Base-by-base conservation (phyloP, 2,113 vertebrate genomes). In the Osmerus eperlanus region DNA sequence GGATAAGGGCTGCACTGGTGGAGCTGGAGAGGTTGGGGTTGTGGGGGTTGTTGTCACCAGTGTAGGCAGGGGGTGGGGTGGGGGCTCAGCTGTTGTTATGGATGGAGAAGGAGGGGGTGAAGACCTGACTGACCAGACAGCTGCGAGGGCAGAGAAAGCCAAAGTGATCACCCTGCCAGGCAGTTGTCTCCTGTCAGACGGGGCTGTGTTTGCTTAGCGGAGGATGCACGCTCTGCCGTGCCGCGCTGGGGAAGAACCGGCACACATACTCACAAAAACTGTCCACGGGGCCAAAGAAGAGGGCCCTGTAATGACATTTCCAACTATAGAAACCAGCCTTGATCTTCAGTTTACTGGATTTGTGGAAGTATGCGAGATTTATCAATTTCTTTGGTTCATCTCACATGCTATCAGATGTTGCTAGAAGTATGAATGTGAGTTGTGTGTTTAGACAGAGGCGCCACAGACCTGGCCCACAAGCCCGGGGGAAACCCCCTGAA, bases 21-120 rank as follows among this genome's bases (percentile, higher is more conserved):
- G 11, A 19, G 16, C 18, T 60, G 2, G 25, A 11, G 56, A 61
- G n/a, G 75, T 71, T 29, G 53, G 68, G 51, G 67, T 51, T 55
- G 54, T 51, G 59, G 72, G 78, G 72, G 51, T 75, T 68, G 72
- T 16, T 67, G 71, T 71, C 76, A 72, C 29, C 29, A 13, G 70
- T 80, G 41, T 2, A 28, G 25, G 25, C 25, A 28, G 25, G 25
- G 25, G 25, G 25, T 71, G 71, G 74, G 72, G 72, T 14, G 36
- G n/a, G 21, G 73, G 77, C 80, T 89, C 91, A 92, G 91, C 91
- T 92, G 91, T 89, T 91, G 89, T 92, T 91, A 86, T 90, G 86
- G 83, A 83, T 82, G 14, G 54, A 73, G 36, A 29, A 65, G 63
- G 9, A 47, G 41, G 9, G 41, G 41, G 41, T 11, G 41, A 47